Conservation (phyloP, 2,113 vertebrate species). For the Perognathus longimembris region DNA sequence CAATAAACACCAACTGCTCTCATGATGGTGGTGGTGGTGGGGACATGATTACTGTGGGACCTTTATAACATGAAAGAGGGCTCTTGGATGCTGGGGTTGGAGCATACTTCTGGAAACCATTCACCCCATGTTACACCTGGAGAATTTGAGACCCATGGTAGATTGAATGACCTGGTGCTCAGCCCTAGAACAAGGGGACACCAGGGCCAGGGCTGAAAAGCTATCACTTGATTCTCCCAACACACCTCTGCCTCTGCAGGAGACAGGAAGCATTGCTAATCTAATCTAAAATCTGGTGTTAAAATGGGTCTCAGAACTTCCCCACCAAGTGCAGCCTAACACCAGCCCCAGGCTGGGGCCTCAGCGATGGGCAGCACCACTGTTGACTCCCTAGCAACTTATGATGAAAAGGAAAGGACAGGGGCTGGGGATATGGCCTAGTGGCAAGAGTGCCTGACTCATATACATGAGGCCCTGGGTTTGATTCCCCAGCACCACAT, state of each 20-base stretch:
- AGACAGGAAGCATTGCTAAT: background rate
- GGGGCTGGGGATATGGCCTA: too few relatives aligned
- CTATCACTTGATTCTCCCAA: background rate
- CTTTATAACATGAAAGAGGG: background rate
- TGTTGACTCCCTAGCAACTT: background rate
- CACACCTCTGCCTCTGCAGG: background rate
- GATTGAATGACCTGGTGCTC: background rate
- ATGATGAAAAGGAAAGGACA: background rate
- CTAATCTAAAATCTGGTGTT: background rate
- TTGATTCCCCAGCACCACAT: too few relatives aligned
- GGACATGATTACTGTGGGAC: background rate
- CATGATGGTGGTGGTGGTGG: background rate
- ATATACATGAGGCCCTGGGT: too few relatives aligned
- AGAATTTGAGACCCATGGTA: background rate
- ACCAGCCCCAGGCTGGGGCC: too few relatives aligned
- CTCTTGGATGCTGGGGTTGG: background rate
- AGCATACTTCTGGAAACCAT: background rate
- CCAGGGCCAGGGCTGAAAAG: background rate
- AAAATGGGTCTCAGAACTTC: background rate
- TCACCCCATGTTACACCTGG: background rate
- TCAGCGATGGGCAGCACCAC: accelerated
- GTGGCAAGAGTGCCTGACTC: too few relatives aligned
- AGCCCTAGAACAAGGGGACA: too few relatives aligned
- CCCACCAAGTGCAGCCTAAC: background rate
- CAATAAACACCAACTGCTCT: background rate